Evolutionary conservation across 2,113 vertebrate genomes (phyloP), one percentile per base, ranked within the genome.

Genomic region (Oryzias celebensis): DNA sequence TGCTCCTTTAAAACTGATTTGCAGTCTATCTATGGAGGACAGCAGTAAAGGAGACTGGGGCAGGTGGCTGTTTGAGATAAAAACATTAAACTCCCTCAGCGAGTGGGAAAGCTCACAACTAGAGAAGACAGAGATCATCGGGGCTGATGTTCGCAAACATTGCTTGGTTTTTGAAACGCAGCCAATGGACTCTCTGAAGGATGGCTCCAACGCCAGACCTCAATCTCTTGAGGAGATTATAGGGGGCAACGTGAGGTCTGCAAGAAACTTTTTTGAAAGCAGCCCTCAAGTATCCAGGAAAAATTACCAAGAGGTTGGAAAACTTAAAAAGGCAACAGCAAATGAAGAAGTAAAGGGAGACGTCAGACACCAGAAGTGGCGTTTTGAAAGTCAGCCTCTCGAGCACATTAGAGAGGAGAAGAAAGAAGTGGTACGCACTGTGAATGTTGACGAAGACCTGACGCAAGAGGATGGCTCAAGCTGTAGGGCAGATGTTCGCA

Each of bases 161-260:
- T 93, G 94, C 73, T 90, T 94, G 84, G 86, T 91, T 70, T 96
- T 95, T 90, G 94, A 95, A 90, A 94, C 93, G 4, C 92, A 93
- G 52, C 91, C 93, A 60, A 88, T 94, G 82, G 93, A 94, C 71
- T 77, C 88, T 77, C 85, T 95, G 22, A 95, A 92, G 76, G 91
- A 94, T 73, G 83, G 86, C 36, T 66, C 92, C 55, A 90, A 92
- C 62, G 65, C 78, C 50, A 89, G 67, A 55, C 23, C 73, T 59
- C 18, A 72, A 28, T 78, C 77, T 26, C 72, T 87, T 46, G 90
- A 94, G 77, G 92, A 94, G 52, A 89, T 93, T 82, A 87, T 95
- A 49, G 94, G 94, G 17, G 94, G 94, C n/a, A 91, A 96, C 78
- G 94, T 96, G n/a, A 92, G 89, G 80, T 90, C 91, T 44, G 90